Conservation (phyloP, 2,797 vertebrate species). For the Varecia variegata region DNA sequence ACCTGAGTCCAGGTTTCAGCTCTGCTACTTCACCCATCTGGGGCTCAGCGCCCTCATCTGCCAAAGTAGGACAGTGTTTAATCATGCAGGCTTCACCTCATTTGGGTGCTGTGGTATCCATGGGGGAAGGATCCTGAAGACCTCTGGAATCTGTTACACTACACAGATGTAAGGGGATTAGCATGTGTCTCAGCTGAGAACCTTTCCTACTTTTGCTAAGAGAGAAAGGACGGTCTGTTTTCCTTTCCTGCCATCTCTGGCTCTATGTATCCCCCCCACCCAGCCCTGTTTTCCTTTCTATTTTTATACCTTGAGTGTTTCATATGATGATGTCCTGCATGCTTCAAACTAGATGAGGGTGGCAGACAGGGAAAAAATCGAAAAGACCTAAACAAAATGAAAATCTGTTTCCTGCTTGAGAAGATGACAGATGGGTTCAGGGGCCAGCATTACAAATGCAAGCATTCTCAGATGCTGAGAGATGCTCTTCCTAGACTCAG, state of each 20-base stretch:
- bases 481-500: background rate
- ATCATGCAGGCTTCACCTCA: background rate
- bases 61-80: background rate
- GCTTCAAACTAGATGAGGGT: conserved; percentile 26
- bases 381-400: conserved; percentile 36
- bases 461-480: background rate
- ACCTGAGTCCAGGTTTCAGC: background rate
- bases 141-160: background rate
- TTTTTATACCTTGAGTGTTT: conserved; percentile 59
- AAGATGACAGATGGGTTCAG: conserved; percentile 44
- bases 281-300: conserved; percentile 26
- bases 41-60: background rate
- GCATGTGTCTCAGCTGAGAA: conserved; percentile 38
- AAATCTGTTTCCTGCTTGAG: conserved; percentile 47
- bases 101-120: background rate
- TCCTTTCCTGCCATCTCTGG: conserved; percentile 34
- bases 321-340: conserved; percentile 18
- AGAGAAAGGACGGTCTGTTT: conserved; percentile 56
- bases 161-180: background rate
- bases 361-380: background rate
- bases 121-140: background rate
- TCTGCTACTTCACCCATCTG: background rate
- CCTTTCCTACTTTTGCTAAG: conserved; percentile 71
- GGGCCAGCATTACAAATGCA: background rate
- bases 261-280: background rate